These are phyloP conservation scores for Schizothorax lantsangensis DNA, from an alignment of 2,797 vertebrate genomes.

Conservation along the genomic window DNA sequence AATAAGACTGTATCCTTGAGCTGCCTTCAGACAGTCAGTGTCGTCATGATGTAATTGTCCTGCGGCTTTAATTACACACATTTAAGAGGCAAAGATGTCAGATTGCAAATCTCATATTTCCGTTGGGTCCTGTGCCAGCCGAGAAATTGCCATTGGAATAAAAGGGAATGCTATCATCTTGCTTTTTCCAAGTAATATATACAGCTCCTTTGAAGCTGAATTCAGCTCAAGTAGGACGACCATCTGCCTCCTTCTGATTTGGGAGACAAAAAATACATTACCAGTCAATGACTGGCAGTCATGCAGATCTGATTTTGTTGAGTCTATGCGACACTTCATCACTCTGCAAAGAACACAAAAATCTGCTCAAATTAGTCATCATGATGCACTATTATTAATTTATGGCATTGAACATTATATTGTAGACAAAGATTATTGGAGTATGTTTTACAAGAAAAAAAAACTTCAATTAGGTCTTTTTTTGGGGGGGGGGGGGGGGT, in stretches of 20 bases:
- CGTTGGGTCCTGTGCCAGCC: too few species aligned
- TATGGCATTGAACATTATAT: not conserved
- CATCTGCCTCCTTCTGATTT: not conserved
- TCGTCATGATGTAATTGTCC: not conserved
- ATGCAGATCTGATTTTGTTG: not conserved
- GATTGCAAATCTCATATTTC: not conserved
- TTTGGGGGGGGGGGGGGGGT: too few species aligned
- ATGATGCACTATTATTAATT: too few species aligned
- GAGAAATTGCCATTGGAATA: not conserved
- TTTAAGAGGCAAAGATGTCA: not conserved
- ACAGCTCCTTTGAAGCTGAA: not conserved
- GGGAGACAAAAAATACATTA: not conserved
- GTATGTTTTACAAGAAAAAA: not conserved
- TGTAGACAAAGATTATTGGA: not conserved
- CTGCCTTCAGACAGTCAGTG: not conserved
- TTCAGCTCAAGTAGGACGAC: not conserved
- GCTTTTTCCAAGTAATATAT: not conserved
- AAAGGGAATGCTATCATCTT: not conserved
- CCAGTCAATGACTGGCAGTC: too few species aligned
- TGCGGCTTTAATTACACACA: not conserved
- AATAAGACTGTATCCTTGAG: not conserved
- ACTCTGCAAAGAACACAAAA: not conserved
- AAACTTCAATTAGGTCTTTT: not conserved
- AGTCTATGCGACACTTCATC: not conserved
- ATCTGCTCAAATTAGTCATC: not conserved